phyloP scores from a whole-genome alignment of 2,113 vertebrate species.

The Sclerurus mexicanus region DNA sequence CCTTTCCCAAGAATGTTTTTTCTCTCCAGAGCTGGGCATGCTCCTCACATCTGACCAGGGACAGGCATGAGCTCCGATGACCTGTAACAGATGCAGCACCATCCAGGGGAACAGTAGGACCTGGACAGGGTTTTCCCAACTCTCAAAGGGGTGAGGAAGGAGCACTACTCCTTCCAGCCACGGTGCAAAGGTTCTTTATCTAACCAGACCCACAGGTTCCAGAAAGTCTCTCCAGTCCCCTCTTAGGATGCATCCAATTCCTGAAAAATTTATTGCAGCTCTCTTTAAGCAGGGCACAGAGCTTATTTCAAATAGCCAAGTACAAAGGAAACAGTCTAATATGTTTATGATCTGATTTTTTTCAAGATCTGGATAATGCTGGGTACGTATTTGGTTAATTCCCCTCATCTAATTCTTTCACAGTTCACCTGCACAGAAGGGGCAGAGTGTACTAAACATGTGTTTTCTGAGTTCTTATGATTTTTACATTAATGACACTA shows the following conservation, averaged over 20 bases:
- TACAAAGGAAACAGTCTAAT: background rate
- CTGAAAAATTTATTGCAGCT: background rate
- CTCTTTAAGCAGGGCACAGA: background rate
- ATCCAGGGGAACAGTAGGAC: background rate
- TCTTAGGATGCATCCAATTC: background rate
- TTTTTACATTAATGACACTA: background rate
- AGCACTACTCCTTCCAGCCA: background rate
- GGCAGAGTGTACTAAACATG: background rate
- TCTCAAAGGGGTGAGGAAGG: background rate
- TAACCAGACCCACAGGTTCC: background rate
- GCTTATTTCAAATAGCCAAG: background rate
- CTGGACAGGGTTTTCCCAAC: background rate
- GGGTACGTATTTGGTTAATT: background rate
- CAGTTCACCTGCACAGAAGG: background rate
- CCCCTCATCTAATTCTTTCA: background rate
- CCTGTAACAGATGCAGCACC: background rate
- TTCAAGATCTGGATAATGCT: background rate
- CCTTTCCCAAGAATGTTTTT: background rate
- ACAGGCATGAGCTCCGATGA: background rate
- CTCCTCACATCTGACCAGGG: fast-evolving
- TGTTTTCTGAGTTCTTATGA: background rate
- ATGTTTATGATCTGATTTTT: background rate
- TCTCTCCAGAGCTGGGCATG: background rate
- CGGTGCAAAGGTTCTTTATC: background rate
- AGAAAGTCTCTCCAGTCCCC: background rate